Percentiles rank a stretch among this genome's conserved stretches.
These are phyloP conservation scores for Sebastes paucispinis DNA, from an alignment of 2,797 vertebrate genomes.

Conservation along the genomic window DNA sequence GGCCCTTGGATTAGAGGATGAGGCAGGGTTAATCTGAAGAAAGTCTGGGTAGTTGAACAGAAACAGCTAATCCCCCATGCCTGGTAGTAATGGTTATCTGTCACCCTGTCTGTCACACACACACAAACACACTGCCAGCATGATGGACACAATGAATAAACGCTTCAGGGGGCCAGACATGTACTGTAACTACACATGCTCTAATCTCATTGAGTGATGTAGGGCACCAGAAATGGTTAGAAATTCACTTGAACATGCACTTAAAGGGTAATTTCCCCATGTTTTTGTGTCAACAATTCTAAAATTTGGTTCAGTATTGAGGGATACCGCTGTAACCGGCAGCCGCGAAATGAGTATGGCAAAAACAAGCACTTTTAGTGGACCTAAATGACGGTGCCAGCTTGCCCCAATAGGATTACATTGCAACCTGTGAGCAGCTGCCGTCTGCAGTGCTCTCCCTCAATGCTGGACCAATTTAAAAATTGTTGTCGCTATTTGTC, in stretches of 20 bases:
- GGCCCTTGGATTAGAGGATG: slow-evolving; percentile 60
- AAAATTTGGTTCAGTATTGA: no score
- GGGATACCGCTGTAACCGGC: no score
- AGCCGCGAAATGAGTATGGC: no score
- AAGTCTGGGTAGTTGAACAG: slow-evolving; percentile 60
- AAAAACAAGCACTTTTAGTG: no score
- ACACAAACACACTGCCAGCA: neutral
- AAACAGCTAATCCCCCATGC: slow-evolving; percentile 44
- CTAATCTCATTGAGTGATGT: slow-evolving; percentile 22
- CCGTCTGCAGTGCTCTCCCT: no score
- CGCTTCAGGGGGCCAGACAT: neutral
- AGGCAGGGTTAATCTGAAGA: slow-evolving; percentile 63
- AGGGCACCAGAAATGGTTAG: neutral
- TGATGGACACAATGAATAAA: slow-evolving; percentile 8
- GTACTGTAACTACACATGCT: neutral
- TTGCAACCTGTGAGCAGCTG: no score
- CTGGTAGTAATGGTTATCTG: slow-evolving; percentile 39
- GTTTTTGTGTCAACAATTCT: neutral
- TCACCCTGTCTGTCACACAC: slow-evolving; percentile 12
- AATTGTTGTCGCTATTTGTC: no score
- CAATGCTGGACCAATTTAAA: no score
- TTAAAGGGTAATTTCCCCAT: neutral
- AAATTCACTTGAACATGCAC: neutral
- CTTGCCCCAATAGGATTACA: no score
- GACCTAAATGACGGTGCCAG: no score